Base-by-base conservation (phyloP, 2,797 vertebrate species). In the Pantherophis vulpinus region DNA sequence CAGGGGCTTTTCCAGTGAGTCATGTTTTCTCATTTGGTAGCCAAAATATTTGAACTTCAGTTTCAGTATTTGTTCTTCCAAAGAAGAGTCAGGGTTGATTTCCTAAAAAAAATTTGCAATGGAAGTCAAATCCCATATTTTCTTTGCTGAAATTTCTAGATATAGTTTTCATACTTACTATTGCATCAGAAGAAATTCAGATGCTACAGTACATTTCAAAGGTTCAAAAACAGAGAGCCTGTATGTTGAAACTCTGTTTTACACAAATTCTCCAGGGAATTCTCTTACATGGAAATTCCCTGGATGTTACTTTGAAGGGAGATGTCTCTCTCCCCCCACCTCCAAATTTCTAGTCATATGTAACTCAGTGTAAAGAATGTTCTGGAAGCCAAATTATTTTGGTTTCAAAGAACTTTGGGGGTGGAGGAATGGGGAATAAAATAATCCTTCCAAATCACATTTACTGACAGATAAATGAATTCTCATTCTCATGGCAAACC, bases 361-460 rank as follows among this genome's bases (percentile, higher is more conserved):
- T 91, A 87, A 55, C 94, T 96, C 90, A 95, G 74, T 95, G 92
- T 91, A 91, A 83, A 96, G 91, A 87, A 92, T 95, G 90, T 92
- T 95, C 91, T 94, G 89, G 93, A 96, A 96, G 92, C 95, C 94
- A 95, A 91, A 23, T 87, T 89, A 91, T 94, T 20, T 47, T 86
- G 13, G 51, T 86, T 91, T 37, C 58, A 51, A 88, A 92, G 4
- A 66, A 56, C 47, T 42, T 56, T 54, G 54, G 47, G 14, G 14
- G 32, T n/a, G 10, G 18, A 20, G 1, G 20, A 8, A 37, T 42
- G 3, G 18, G 74, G 37, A 79, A 79, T 79, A 87, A 56, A n/a
- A 27, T 90, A 37, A 14, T 6, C n/a, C n/a, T 9, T 90, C n/a
- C 23, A 55, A 90, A n/a, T 9, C n/a, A 54, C 1, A 2, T 51